These are phyloP conservation scores for Todus mexicanus DNA, from an alignment of 2,797 vertebrate species.

Conservation along the genomic window DNA sequence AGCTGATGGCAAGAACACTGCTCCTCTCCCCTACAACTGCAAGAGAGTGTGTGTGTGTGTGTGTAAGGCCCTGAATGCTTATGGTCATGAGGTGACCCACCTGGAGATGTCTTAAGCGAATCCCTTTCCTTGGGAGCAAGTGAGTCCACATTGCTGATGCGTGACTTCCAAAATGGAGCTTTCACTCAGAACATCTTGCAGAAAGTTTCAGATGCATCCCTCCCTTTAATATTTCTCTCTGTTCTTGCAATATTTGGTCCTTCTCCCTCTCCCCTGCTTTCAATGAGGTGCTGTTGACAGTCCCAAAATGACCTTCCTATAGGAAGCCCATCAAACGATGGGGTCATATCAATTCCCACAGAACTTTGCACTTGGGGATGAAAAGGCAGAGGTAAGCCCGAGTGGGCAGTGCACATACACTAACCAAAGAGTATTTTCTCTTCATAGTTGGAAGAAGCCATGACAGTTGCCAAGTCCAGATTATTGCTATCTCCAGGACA, in stretches of 20 bases:
- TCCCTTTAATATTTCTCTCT: neutral
- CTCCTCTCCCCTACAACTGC: neutral
- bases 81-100: neutral
- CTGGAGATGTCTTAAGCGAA: neutral
- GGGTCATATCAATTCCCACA: neutral
- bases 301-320: neutral
- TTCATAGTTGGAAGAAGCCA: neutral
- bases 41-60: neutral
- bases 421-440: neutral
- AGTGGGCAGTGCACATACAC: neutral
- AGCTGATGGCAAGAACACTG: rapidly evolving
- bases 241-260: neutral
- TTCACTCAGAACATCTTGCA: neutral
- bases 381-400: neutral
- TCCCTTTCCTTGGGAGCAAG: neutral
- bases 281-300: neutral
- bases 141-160: neutral
- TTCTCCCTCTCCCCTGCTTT: neutral
- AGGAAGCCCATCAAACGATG: neutral
- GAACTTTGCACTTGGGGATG: neutral
- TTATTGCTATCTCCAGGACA: neutral
- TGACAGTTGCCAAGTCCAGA: neutral
- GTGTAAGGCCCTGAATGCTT: neutral
- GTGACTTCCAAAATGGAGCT: neutral
- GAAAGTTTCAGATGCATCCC: neutral